phyloP scores from a whole-genome alignment of 2,113 vertebrate species.

The Malaclemys terrapin region DNA sequence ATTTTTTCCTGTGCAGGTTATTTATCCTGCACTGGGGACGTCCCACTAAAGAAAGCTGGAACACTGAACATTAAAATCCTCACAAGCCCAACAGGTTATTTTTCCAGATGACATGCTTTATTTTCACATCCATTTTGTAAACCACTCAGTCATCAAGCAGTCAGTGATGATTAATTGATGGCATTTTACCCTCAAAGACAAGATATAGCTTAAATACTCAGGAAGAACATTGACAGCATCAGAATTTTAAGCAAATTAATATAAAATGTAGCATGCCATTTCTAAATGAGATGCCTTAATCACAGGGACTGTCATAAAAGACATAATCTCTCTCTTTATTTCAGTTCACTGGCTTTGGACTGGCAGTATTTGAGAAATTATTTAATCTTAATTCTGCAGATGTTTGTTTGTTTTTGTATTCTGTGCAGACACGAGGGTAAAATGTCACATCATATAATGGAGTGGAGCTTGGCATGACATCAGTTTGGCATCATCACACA shows the following conservation, averaged over 20 bases:
- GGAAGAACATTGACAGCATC: conserved; percentile 31
- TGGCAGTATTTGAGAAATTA: conserved; percentile 22
- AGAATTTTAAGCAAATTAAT: conserved; percentile 58
- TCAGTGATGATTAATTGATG: conserved; percentile 37
- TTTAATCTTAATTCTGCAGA: conserved; percentile 37
- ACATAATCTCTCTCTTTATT: neutral
- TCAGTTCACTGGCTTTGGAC: neutral
- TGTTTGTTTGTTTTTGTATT: neutral
- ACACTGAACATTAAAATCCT: neutral
- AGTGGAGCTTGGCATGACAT: neutral
- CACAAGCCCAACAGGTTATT: neutral
- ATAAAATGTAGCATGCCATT: neutral
- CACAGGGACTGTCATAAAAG: neutral
- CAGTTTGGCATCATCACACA: neutral
- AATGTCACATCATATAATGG: neutral
- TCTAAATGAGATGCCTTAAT: conserved; percentile 44
- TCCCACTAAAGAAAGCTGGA: neutral
- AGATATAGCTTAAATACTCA: conserved; percentile 15
- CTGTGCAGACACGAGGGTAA: neutral
- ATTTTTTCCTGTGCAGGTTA: neutral
- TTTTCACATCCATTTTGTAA: conserved; percentile 12
- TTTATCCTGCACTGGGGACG: neutral
- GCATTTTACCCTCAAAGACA: neutral
- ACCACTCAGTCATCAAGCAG: neutral
- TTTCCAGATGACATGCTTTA: neutral